phyloP scores from a whole-genome alignment of 2,113 vertebrate genomes.

The Pantherophis guttatus region DNA sequence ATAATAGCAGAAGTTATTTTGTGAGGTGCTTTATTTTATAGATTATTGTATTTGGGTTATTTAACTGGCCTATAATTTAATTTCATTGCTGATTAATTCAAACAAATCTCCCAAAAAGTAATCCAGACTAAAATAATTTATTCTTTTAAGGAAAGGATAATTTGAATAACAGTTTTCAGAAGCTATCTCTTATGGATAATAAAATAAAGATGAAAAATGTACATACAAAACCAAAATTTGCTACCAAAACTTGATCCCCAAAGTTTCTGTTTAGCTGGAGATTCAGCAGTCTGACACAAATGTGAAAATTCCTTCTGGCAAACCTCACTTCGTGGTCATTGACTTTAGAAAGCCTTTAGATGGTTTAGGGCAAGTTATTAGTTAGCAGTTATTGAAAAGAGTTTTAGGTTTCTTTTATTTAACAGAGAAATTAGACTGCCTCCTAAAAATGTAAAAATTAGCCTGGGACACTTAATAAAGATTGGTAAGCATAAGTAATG shows the following conservation, averaged over 20 bases:
- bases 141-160: background rate
- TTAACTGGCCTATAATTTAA: background rate
- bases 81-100: background rate
- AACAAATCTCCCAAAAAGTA: background rate
- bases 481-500: background rate
- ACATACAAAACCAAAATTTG: background rate
- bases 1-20: background rate
- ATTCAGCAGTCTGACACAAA: slow-evolving; percentile 2
- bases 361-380: slow-evolving; percentile 23
- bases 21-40: background rate
- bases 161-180: background rate
- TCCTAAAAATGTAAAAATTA: slow-evolving; percentile 5
- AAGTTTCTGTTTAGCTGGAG: background rate
- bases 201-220: background rate
- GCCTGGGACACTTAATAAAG: background rate
- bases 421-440: background rate
- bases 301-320: background rate
- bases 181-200: background rate
- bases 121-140: background rate
- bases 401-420: slow-evolving; percentile 9
- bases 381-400: slow-evolving; percentile 8
- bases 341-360: slow-evolving; percentile 7
- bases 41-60: background rate
- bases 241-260: background rate
- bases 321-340: slow-evolving; percentile 12